Percentiles rank a stretch among this genome's conserved stretches.
Evolutionary conservation across 2,113 vertebrate genomes (phyloP).

Genomic region (Nipponia nippon): DNA sequence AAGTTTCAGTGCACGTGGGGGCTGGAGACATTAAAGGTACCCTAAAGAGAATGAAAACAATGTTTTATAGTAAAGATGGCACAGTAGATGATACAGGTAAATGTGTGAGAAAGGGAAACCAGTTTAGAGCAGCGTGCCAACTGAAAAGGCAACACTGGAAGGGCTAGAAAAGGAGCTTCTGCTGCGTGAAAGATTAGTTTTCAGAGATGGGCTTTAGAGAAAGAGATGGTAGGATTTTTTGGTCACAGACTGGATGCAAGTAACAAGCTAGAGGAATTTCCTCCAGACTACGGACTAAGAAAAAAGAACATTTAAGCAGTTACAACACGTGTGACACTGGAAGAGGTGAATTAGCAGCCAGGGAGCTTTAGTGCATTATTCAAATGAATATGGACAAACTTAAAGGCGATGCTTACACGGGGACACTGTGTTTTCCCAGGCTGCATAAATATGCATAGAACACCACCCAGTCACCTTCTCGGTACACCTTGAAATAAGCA

Average conservation of each 20-base stretch:
- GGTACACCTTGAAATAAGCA: neutral
- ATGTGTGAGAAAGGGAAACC: neutral
- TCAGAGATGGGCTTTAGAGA: neutral
- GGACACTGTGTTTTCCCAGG: neutral
- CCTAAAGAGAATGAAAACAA: neutral
- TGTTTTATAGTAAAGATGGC: neutral
- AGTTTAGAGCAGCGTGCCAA: neutral
- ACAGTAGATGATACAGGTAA: neutral
- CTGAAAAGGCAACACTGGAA: neutral
- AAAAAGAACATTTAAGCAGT: neutral
- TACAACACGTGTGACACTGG: neutral
- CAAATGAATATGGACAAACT: neutral
- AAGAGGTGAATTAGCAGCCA: neutral
- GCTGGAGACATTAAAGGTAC: neutral
- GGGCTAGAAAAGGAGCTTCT: neutral
- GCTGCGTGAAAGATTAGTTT: neutral
- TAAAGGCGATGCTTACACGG: neutral
- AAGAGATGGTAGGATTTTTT: neutral
- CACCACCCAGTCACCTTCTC: neutral
- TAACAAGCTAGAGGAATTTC: neutral
- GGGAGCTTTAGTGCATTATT: slow-evolving; percentile 5
- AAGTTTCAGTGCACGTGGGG: neutral
- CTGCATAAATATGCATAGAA: slow-evolving; percentile 10
- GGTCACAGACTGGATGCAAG: neutral
- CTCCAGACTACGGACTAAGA: neutral